Percentiles rank a stretch among this genome's conserved stretches.
phyloP scores from a whole-genome alignment of 2,888 invertebrate species.

The Dicranocentrus wangi region DNA sequence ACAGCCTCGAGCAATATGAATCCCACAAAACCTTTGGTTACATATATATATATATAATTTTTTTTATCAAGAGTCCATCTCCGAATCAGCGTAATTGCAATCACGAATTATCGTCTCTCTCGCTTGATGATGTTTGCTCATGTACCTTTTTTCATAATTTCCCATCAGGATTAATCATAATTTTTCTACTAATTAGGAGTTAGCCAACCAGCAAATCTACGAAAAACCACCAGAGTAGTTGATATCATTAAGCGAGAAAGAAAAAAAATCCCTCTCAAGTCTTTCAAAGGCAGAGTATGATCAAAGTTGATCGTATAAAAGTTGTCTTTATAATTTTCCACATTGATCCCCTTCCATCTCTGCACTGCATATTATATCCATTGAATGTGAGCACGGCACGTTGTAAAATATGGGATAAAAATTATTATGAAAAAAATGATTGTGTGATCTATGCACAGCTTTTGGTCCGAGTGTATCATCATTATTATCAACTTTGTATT shows the following conservation, averaged over 20 bases:
- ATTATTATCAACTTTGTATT: neutral
- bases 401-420: conserved; percentile 28
- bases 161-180: conserved; percentile 53
- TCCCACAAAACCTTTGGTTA: too few species aligned
- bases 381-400: neutral
- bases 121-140: neutral
- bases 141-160: conserved; percentile 2
- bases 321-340: conserved; percentile 47
- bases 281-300: too few species aligned
- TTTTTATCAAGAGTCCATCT: conserved; percentile 29
- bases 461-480: neutral
- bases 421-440: conserved; percentile 37
- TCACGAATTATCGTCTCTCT: conserved; percentile 42
- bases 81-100: conserved; percentile 51
- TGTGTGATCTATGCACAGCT: conserved; percentile 45
- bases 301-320: neutral
- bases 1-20: too few species aligned
- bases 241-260: neutral
- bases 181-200: conserved; percentile 49
- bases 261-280: too few species aligned
- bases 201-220: conserved; percentile 23
- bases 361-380: too few species aligned
- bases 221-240: neutral
- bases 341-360: conserved; percentile 8
- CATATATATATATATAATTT: too few species aligned